A percentile compares a stretch with the other conserved stretches of the same genome.
phyloP scores from a whole-genome alignment of 2,888 invertebrate species.

The Drosophila cracens region DNA sequence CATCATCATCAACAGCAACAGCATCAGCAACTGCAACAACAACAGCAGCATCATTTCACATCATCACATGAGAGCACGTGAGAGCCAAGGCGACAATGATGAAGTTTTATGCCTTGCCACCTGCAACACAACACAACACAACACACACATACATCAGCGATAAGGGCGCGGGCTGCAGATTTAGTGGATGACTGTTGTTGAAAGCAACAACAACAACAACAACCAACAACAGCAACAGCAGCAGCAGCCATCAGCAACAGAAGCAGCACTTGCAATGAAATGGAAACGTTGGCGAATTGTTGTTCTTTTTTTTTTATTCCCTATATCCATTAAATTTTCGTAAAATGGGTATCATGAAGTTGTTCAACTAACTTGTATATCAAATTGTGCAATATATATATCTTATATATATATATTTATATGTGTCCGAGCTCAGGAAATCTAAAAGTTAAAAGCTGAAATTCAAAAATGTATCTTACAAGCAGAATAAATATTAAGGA shows the following conservation, averaged over 20 bases:
- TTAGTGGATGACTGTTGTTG: slow-evolving; percentile 49
- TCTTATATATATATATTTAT: no score
- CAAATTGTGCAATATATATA: background rate
- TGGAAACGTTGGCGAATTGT: slow-evolving; percentile 67
- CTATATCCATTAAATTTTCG: background rate
- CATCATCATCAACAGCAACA: slow-evolving; percentile 28
- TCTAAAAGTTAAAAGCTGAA: background rate
- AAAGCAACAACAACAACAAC: slow-evolving; percentile 31
- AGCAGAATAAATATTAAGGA: background rate
- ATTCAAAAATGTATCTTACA: background rate
- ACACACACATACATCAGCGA: slow-evolving; percentile 8
- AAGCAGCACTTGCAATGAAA: slow-evolving; percentile 66
- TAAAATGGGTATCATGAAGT: background rate
- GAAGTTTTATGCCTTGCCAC: slow-evolving; percentile 81
- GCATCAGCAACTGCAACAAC: slow-evolving; percentile 28
- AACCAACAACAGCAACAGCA: background rate
- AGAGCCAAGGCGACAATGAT: slow-evolving; percentile 76
- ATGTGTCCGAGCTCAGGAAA: background rate
- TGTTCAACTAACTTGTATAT: background rate
- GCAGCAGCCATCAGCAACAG: slow-evolving; percentile 8
- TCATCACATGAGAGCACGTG: slow-evolving; percentile 62
- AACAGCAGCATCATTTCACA: slow-evolving; percentile 23
- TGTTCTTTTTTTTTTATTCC: slow-evolving; percentile 17
- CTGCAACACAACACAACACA: slow-evolving; percentile 56
- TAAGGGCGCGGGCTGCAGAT: slow-evolving; percentile 22